Percentiles rank a stretch among this genome's conserved stretches.
Evolutionary conservation across 1,140 invertebrate genomes (phyloP).

Genomic region (Glossosoma conforme): DNA sequence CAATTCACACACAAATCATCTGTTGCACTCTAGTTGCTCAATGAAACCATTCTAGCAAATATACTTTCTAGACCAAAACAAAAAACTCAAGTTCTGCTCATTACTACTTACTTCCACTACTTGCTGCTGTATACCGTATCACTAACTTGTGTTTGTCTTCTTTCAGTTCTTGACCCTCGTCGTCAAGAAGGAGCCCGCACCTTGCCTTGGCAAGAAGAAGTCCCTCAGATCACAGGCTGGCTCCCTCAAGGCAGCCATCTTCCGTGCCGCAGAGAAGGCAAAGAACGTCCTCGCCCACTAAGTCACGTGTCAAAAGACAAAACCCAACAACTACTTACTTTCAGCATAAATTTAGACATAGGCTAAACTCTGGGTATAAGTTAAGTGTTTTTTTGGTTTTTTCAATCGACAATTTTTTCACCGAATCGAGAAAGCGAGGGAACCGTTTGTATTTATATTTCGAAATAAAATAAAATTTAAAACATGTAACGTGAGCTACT

Average conservation of each 20-base stretch:
- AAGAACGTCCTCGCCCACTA: slow-evolving; percentile 3
- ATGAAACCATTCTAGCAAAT: background rate
- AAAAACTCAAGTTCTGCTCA: background rate
- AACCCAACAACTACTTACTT: too few species aligned
- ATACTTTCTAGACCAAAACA: background rate
- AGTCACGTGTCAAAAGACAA: too few species aligned
- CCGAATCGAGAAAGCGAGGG: too few species aligned
- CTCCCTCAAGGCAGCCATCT: slow-evolving; percentile 22
- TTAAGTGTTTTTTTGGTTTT: too few species aligned
- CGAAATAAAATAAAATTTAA: too few species aligned
- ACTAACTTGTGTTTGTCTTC: background rate
- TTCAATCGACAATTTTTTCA: too few species aligned
- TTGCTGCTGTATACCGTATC: background rate
- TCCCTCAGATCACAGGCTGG: slow-evolving; percentile 19
- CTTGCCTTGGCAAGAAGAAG: slow-evolving; percentile 15
- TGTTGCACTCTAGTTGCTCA: too few species aligned
- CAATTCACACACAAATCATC: background rate
- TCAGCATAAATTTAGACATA: too few species aligned
- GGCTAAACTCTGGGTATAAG: too few species aligned
- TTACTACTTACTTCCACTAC: background rate
- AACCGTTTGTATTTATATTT: too few species aligned
- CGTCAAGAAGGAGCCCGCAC: background rate
- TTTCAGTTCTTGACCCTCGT: slow-evolving; percentile 19
- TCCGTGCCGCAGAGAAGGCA: slow-evolving; percentile 10
- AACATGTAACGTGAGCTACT: too few species aligned